A percentile compares a stretch with the other conserved stretches of the same genome.
Evolutionary conservation across 2,888 invertebrate species (phyloP).

Genomic region (Mimumesa dahlbomi): DNA sequence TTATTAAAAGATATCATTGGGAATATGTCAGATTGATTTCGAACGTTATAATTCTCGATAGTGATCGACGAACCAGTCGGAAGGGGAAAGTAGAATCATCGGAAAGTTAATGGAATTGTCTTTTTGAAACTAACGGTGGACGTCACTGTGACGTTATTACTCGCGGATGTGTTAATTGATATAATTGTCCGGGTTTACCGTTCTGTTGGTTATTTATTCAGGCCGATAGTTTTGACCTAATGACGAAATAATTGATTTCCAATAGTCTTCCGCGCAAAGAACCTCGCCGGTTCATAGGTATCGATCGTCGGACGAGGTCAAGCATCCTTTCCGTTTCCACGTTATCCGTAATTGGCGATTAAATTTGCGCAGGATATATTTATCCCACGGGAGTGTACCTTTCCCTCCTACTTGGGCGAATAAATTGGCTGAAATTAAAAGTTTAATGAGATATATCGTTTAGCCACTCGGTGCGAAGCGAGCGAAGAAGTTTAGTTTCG

Average conservation of each 20-base stretch:
- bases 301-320: slow-evolving; percentile 58
- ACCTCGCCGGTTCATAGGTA: slow-evolving; percentile 28
- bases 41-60: too few species aligned
- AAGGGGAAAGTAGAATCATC: too few species aligned
- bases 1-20: too few species aligned
- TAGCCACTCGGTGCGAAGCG: not conserved
- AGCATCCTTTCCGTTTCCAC: slow-evolving; percentile 43
- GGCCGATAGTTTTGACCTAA: slow-evolving; percentile 48
- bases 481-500: slow-evolving; percentile 6
- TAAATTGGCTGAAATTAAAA: slow-evolving; percentile 67
- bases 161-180: too few species aligned
- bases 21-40: too few species aligned
- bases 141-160: too few species aligned
- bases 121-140: too few species aligned
- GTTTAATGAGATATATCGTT: slow-evolving; percentile 45
- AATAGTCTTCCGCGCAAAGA: slow-evolving; percentile 51
- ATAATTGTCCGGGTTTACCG: not conserved
- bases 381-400: slow-evolving; percentile 42
- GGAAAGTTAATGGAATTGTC: too few species aligned
- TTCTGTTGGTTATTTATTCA: slow-evolving; percentile 50
- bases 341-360: slow-evolving; percentile 64
- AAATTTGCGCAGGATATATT: slow-evolving; percentile 59
- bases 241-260: slow-evolving; percentile 63
- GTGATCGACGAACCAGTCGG: too few species aligned
- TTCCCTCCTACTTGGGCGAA: slow-evolving; percentile 44